phyloP scores from a whole-genome alignment of 2,113 vertebrate genomes.

The Setophaga petechia region DNA sequence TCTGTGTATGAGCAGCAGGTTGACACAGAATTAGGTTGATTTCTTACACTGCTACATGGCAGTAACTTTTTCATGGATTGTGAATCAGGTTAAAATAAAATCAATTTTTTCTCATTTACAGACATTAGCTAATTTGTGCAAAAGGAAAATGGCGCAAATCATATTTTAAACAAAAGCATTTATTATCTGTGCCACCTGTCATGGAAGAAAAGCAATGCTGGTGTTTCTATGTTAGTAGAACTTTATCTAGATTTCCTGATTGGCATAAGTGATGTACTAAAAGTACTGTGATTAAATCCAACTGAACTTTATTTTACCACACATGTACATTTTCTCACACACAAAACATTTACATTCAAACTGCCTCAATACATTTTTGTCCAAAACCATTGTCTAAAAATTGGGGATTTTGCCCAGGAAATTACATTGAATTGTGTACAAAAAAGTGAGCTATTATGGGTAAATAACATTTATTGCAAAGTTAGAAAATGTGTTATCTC shows the following conservation, averaged over 20 bases:
- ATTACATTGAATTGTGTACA: neutral
- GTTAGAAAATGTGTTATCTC: neutral
- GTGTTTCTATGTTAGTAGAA: neutral
- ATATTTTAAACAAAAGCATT: slow-evolving; percentile 3
- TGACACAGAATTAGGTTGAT: neutral
- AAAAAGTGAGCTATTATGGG: neutral
- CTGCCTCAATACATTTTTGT: neutral
- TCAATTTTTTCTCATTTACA: neutral
- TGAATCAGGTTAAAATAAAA: neutral
- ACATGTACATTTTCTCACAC: neutral
- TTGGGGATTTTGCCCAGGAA: neutral
- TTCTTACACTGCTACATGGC: neutral
- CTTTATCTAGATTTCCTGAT: slow-evolving; percentile 47
- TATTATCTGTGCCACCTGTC: neutral
- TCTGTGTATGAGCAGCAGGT: neutral
- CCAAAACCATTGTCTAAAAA: neutral
- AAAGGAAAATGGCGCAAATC: neutral
- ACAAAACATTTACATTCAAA: neutral
- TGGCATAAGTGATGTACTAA: neutral
- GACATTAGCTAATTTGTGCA: neutral
- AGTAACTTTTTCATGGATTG: neutral
- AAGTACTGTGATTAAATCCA: slow-evolving; percentile 38
- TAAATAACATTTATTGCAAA: neutral
- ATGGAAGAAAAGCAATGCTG: neutral
- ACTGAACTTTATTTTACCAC: neutral